These are phyloP conservation scores for Haliclona indistincta DNA, from an alignment of 37 sponge, comb jelly and placozoan species.

Conservation along the genomic window DNA sequence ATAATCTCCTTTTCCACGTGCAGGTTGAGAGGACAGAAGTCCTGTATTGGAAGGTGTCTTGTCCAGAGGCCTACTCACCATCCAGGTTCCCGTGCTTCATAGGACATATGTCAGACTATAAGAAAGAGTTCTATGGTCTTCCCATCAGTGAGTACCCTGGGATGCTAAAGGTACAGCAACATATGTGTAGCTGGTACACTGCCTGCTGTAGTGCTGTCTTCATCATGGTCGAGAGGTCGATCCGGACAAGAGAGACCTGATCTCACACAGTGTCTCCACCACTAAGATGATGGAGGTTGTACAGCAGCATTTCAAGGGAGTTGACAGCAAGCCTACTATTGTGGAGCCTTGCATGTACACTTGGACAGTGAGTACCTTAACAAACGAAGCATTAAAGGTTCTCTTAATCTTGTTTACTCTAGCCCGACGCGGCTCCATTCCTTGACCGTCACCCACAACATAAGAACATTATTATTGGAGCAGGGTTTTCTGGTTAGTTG, in stretches of 20 bases:
- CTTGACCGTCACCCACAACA: not conserved
- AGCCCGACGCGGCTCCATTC: not conserved
- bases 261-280: too few species aligned
- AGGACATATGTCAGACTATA: not conserved
- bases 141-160: slow-evolving; percentile 5
- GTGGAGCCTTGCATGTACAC: slow-evolving; percentile 48
- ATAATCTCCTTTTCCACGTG: not conserved
- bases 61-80: slow-evolving; percentile 27
- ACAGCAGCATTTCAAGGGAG: slow-evolving; percentile 3
- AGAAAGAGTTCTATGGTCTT: slow-evolving; percentile 1
- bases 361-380: slow-evolving; percentile 15
- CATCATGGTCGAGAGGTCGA: not conserved
- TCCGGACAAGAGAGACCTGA: not conserved
- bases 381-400: too few species aligned
- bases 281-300: slow-evolving; percentile 16
- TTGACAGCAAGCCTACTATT: slow-evolving; percentile 32
- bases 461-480: slow-evolving; percentile 48
- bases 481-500: slow-evolving; percentile 84
- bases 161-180: not conserved
- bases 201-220: too few species aligned
- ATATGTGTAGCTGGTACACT: too few species aligned
- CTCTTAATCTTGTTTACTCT: not conserved
- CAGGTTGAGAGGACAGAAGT: slow-evolving; percentile 49
- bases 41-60: slow-evolving; percentile 60
- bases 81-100: not conserved